Conservation (phyloP, 2,113 vertebrate species). For the Dasyurus viverrinus region DNA sequence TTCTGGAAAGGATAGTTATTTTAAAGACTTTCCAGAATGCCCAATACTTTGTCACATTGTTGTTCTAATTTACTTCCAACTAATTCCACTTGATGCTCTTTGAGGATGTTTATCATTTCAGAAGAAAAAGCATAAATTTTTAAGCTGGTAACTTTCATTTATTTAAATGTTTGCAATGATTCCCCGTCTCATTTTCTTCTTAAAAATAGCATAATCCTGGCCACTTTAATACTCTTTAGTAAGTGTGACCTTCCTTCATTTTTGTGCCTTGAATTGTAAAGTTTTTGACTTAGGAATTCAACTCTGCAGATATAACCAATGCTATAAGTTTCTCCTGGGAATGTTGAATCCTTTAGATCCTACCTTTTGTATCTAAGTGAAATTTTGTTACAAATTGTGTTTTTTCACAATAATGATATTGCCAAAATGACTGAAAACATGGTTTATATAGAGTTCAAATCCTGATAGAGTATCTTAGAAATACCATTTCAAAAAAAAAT, state of each 20-base stretch:
- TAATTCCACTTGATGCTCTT: slow-evolving; percentile 17
- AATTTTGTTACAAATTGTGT: slow-evolving; percentile 12
- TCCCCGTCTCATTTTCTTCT: slow-evolving; percentile 35
- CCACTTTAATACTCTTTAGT: background rate
- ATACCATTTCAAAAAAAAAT: background rate
- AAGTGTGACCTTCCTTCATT: background rate
- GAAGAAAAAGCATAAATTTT: background rate
- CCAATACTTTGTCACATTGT: slow-evolving; percentile 36
- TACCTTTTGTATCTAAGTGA: background rate
- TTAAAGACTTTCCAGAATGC: slow-evolving; percentile 30
- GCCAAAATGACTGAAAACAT: slow-evolving; percentile 34
- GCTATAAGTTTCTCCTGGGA: background rate
- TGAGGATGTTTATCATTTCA: slow-evolving; percentile 34
- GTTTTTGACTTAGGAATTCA: background rate
- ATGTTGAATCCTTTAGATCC: background rate
- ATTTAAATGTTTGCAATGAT: slow-evolving; percentile 14
- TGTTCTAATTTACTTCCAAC: slow-evolving; percentile 46
- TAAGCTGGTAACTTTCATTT: slow-evolving; percentile 40
- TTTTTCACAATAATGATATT: background rate
- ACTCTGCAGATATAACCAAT: slow-evolving; percentile 6
- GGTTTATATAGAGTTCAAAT: slow-evolving; percentile 30
- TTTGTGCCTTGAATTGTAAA: background rate
- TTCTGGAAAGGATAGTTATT: slow-evolving; percentile 2
- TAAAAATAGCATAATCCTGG: background rate
- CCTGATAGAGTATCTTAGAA: background rate